Base-by-base conservation (phyloP, 2,888 invertebrate genomes). In the Craniophora ligustri region DNA sequence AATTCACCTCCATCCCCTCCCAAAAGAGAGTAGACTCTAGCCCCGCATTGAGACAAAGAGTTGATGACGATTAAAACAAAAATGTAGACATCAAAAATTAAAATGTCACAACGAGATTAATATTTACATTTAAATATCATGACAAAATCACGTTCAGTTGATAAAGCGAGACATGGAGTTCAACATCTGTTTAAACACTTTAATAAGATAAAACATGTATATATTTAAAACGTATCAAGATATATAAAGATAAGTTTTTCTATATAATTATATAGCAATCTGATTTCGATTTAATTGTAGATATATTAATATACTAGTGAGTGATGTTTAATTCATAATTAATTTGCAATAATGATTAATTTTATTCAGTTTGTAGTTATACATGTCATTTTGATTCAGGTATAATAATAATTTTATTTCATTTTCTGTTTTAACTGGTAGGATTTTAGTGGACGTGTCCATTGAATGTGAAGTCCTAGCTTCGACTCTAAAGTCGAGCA, bases 261-360 rank as follows among this genome's bases (percentile, higher is more conserved):
- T 62, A 62, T 59, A 46, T 19, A 51, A 39, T 16, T 5, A 14
- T 15, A 16, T 28, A 13, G 2, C 0, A 14, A 28, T 3, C 0
- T 5, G 0, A 1, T 10, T 21, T 19, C 2, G 11, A 28, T n/a
- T 47, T 53, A 66, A 38, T 59, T 34, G 26, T 26, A n/a, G 4
- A n/a, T n/a, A n/a, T 5, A n/a, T 4, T 3, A 26, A 26, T 15
- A 10, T 0, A 15, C 10, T 1, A 10, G 13, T 0, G 1, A 30
- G 42, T 50, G 8, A 67, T 62, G 49, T 32, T 7, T 26, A 1
- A 10, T 6, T 18, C 11, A 7, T 5, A 15, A 0, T 4, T 26
- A 26, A 26, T n/a, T n/a, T n/a, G n/a, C n/a, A 6, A 59, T 38
- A 44, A 67, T 67, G 67, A 14, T 44, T 38, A n/a, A 4, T 26